Base-by-base conservation (phyloP, 2,113 vertebrate species). In the Hoplias malabaricus region DNA sequence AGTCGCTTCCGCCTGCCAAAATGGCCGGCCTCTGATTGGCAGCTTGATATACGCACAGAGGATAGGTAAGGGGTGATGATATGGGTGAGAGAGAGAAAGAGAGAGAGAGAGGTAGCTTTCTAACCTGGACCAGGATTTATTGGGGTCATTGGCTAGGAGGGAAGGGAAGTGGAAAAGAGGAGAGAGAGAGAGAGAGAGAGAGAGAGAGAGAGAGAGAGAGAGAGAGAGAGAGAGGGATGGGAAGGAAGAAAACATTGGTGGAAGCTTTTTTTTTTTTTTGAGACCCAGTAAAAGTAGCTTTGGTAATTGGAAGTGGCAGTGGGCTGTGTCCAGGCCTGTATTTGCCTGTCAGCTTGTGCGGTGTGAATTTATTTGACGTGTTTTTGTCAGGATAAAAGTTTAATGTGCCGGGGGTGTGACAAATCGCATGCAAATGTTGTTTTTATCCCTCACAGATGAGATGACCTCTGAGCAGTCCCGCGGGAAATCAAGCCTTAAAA, bases 371-470 rank as follows among this genome's bases (percentile, higher is more conserved):
- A 94, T 96, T 94, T 95, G 96, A 96, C 93, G 92, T 94, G 94
- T 97, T 96, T 98, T 96, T 96, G 95, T 96, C 95, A 94, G 92
- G 93, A 95, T 95, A 96, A 96, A 96, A 95, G 94, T 95, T 95
- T 94, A 95, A 95, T 95, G 94, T 95, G 92, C 92, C 93, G 90
- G 95, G 90, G 95, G 94, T 92, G 94, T 95, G 94, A 95, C 94
- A 95, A 96, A 98, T 97, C 88, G 92, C 94, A 98, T 98, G 96
- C 95, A 96, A 97, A 98, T 97, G 92, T 94, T 94, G 93, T 96
- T 96, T 83, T 96, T 94, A 94, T 96, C 95, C 94, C 92, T 93
- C 88, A 91, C 93, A 93, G 92, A 95, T 94, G 94, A 95, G 94
- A 94, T 95, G 95, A 96, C 94, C 94, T 89, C 93, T 94, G 95